phyloP scores from a whole-genome alignment of 2,797 vertebrate genomes.

The Gobio occitaniae region DNA sequence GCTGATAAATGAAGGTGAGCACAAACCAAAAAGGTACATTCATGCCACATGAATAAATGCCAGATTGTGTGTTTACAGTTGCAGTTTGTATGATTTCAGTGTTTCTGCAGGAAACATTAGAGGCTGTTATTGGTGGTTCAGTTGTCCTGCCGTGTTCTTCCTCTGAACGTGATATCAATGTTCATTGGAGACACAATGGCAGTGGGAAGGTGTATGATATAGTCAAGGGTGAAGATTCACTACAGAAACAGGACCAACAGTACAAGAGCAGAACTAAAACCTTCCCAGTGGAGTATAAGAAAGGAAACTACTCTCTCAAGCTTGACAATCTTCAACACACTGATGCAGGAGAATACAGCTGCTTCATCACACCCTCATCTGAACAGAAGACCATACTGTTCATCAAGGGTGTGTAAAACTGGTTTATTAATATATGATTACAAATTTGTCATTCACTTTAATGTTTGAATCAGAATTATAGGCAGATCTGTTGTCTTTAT shows the following conservation, averaged over 20 bases:
- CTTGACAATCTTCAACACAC: no score
- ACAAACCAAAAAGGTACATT: background rate
- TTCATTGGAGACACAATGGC: conserved; percentile 1
- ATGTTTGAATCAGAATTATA: no score
- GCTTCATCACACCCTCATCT: accelerated
- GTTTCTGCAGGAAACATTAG: background rate
- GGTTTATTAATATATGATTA: background rate
- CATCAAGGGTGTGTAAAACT: background rate
- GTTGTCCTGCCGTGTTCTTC: conserved; percentile 1
- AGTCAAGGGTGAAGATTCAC: background rate
- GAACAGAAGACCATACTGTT: background rate
- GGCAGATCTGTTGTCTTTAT: no score
- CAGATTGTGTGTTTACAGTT: background rate
- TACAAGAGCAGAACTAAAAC: background rate
- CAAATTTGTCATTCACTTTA: no score
- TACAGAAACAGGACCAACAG: background rate
- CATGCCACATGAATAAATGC: background rate
- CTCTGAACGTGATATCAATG: accelerated
- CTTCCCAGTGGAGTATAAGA: background rate
- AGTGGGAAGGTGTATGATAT: background rate
- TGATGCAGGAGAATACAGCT: background rate
- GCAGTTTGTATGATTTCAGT: accelerated
- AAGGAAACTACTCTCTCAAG: conserved; percentile 16
- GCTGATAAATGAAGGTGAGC: background rate
- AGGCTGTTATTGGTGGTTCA: background rate